Conservation (phyloP, 2,888 invertebrate species). For the Nomada ruficornis region DNA sequence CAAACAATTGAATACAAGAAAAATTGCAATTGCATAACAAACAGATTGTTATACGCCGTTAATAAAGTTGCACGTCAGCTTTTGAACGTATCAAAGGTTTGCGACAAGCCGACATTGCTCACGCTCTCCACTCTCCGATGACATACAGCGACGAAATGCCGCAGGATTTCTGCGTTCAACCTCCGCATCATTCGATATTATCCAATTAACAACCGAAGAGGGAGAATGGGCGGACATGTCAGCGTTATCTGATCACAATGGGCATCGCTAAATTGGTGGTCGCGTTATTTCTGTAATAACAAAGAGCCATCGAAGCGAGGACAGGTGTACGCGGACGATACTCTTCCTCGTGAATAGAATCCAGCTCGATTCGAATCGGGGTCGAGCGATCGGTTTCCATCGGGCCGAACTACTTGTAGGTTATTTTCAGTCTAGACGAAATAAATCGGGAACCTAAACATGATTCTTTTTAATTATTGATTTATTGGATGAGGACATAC, state of each 20-base stretch:
- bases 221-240: slow-evolving; percentile 34
- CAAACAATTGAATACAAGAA: too few species aligned
- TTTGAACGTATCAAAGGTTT: neutral
- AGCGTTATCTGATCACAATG: slow-evolving; percentile 53
- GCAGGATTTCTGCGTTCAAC: neutral
- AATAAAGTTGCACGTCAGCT: neutral
- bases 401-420: slow-evolving; percentile 28
- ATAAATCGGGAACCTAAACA: slow-evolving; percentile 27
- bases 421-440: slow-evolving; percentile 45
- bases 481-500: neutral
- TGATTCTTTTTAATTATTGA: neutral
- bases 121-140: neutral
- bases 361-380: slow-evolving; percentile 53
- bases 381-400: slow-evolving; percentile 51
- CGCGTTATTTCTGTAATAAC: slow-evolving; percentile 59
- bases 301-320: slow-evolving; percentile 57
- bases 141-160: neutral
- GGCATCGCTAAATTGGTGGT: slow-evolving; percentile 53
- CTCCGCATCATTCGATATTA: slow-evolving; percentile 50
- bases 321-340: slow-evolving; percentile 23
- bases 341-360: slow-evolving; percentile 24
- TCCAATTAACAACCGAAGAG: slow-evolving; percentile 60
- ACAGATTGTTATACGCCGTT: neutral
- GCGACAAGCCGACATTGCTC: neutral
- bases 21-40: neutral